phyloP scores from a whole-genome alignment of 1,140 invertebrate species.

The Nasonia longicornis region DNA sequence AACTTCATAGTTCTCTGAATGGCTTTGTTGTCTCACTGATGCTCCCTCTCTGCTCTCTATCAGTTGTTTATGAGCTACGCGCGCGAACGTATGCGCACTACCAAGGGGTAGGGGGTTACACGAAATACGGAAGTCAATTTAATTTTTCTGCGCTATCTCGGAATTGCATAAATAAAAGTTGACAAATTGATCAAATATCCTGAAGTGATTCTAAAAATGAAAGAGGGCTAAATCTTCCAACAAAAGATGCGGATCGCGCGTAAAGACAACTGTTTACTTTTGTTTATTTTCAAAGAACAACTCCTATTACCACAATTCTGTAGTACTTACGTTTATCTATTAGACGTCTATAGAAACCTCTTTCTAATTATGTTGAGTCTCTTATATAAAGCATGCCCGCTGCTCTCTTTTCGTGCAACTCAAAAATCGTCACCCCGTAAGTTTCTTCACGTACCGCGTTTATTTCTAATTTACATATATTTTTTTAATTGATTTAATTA shows the following conservation, averaged over 20 bases:
- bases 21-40: slow-evolving; percentile 22
- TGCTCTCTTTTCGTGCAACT: not conserved
- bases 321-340: not conserved
- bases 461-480: not conserved
- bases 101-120: no score
- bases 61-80: not conserved
- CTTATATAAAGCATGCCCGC: not conserved
- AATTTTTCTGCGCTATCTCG: not conserved
- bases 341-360: not conserved
- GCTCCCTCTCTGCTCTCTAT: not conserved
- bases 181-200: not conserved
- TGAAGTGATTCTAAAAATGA: not conserved
- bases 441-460: not conserved
- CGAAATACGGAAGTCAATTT: not conserved
- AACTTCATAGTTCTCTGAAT: slow-evolving; percentile 27
- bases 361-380: not conserved
- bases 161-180: not conserved
- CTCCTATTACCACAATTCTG: not conserved
- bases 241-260: no score
- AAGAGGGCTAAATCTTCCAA: no score
- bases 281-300: not conserved
- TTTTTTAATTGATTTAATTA: not conserved
- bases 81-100: not conserved
- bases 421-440: not conserved
- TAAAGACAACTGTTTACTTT: not conserved